Conservation (phyloP, 2,888 invertebrate genomes). For the Phengaris alcon region DNA sequence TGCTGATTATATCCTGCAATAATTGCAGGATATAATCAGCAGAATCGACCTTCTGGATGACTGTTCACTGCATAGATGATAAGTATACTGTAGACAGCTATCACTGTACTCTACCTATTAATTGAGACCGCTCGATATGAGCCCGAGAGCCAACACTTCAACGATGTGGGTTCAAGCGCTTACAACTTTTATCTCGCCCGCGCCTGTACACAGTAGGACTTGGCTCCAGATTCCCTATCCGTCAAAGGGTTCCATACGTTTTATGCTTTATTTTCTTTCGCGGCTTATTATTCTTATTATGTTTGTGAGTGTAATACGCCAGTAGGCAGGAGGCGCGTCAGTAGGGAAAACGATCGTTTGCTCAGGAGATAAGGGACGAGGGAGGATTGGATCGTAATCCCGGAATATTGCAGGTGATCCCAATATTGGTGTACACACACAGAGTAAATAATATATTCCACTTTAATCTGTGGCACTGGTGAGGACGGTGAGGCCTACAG, state of each 20-base stretch:
- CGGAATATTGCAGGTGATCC: not conserved
- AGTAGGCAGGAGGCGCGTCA: not conserved
- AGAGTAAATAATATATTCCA: too few species aligned
- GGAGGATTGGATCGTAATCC: not conserved
- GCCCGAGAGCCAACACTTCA: not conserved
- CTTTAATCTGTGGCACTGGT: too few species aligned
- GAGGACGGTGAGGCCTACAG: too few species aligned
- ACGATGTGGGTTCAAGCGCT: not conserved
- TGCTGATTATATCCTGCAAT: too few species aligned
- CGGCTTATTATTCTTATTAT: too few species aligned
- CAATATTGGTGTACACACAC: not conserved
- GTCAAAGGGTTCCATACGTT: too few species aligned
- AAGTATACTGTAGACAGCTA: too few species aligned
- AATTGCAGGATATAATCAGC: too few species aligned
- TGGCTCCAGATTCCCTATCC: too few species aligned
- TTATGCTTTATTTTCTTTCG: too few species aligned
- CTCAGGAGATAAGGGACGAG: not conserved
- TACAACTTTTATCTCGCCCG: not conserved
- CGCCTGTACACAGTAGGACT: not conserved
- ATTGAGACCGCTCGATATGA: not conserved
- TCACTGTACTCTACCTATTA: not conserved
- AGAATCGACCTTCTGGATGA: too few species aligned
- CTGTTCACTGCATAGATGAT: too few species aligned
- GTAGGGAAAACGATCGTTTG: not conserved
- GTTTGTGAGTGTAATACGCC: not conserved